Percentiles rank a stretch among this genome's conserved stretches.
Evolutionary conservation across 2,113 vertebrate genomes (phyloP).

Genomic region (Athene cunicularia): DNA sequence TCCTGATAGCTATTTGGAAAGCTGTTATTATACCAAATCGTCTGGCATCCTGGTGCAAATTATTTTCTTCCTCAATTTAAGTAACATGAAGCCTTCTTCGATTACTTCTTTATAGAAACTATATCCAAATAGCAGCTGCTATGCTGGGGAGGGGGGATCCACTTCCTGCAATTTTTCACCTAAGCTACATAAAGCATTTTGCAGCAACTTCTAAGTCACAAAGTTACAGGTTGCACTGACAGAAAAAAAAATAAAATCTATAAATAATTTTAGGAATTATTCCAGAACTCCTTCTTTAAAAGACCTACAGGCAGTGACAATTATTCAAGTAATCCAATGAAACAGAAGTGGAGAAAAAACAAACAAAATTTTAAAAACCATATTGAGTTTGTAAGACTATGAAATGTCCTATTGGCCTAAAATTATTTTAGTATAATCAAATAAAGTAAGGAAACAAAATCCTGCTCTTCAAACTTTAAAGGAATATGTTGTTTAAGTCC

Average conservation of each 20-base stretch:
- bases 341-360: neutral
- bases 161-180: neutral
- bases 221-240: neutral
- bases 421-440: neutral
- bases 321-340: neutral
- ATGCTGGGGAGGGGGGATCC: too few species aligned
- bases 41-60: slow-evolving; percentile 54
- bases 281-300: neutral
- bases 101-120: neutral
- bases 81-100: slow-evolving; percentile 7
- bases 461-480: neutral
- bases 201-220: neutral
- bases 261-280: neutral
- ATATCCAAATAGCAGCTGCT: slow-evolving; percentile 11
- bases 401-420: neutral
- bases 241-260: neutral
- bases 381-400: neutral
- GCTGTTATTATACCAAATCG: slow-evolving; percentile 57
- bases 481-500: neutral
- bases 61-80: slow-evolving; percentile 73
- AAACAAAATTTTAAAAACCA: accelerated
- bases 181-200: neutral
- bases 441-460: neutral
- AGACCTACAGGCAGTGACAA: neutral
- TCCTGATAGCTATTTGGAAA: slow-evolving; percentile 21